Conservation (phyloP, 2,888 invertebrate species). For the Chrysolina haemoptera region DNA sequence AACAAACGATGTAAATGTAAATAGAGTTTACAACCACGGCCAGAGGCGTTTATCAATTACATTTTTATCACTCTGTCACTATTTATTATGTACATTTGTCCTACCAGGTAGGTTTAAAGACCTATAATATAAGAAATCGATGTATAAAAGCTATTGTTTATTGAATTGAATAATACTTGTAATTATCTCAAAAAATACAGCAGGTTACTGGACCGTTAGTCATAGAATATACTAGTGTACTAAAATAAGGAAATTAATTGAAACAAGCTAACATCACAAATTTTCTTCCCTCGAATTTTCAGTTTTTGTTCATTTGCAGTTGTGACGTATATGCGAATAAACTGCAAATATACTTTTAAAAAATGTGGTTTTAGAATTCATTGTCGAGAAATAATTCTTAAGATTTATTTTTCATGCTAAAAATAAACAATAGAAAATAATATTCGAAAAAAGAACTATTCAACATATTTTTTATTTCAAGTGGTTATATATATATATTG, state of each 20-base stretch:
- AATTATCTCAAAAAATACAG: constrained; percentile 50
- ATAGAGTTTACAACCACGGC: constrained; percentile 26
- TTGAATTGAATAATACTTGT: constrained; percentile 33
- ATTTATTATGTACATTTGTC: constrained; percentile 52
- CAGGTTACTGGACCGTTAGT: constrained; percentile 56
- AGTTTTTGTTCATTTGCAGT: constrained; percentile 4
- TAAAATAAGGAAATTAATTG: constrained; percentile 38
- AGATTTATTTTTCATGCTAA: no score
- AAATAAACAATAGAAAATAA: no score
- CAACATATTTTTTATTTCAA: no score
- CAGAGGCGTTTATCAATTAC: constrained; percentile 32
- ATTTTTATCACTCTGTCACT: constrained; percentile 41
- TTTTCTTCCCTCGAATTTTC: constrained; percentile 25
- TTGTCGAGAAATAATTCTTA: neutral
- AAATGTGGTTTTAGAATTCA: neutral
- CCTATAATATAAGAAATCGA: constrained; percentile 41
- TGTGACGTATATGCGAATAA: constrained; percentile 5
- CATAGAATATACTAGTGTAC: constrained; percentile 42
- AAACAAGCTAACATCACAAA: constrained; percentile 39
- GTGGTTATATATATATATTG: no score
- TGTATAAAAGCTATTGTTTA: constrained; percentile 44
- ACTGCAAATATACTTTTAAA: neutral
- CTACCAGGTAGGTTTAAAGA: constrained; percentile 42
- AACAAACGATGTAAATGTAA: constrained; percentile 46
- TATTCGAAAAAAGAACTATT: no score